Conservation (phyloP, 2,888 invertebrate genomes). For the Fragum sueziense region DNA sequence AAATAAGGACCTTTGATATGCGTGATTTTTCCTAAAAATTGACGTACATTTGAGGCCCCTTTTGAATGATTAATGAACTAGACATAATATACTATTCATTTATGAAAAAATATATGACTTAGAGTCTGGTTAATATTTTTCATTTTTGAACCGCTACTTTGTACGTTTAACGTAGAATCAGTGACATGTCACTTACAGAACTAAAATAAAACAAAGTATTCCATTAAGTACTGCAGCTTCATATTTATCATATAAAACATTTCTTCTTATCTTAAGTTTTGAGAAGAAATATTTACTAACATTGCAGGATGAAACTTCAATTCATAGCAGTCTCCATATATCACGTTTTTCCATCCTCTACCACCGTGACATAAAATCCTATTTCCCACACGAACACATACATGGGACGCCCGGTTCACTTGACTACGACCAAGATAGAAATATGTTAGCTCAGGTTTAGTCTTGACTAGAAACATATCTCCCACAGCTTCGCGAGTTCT, state of each 20-base stretch:
- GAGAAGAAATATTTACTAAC: not conserved
- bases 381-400: constrained; percentile 69
- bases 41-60: too few species aligned
- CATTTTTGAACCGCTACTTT: too few species aligned
- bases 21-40: too few species aligned
- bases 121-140: too few species aligned
- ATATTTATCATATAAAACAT: not conserved
- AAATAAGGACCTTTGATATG: too few species aligned
- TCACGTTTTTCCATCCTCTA: constrained; percentile 65
- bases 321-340: constrained; percentile 12
- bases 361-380: constrained; percentile 79
- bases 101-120: too few species aligned
- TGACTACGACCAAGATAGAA: constrained; percentile 68
- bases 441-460: constrained; percentile 67
- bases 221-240: too few species aligned
- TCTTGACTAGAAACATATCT: constrained; percentile 75
- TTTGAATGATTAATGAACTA: too few species aligned
- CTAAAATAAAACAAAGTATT: not conserved
- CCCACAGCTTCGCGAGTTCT: constrained; percentile 76
- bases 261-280: not conserved
- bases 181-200: not conserved
- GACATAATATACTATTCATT: too few species aligned
- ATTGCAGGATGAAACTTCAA: constrained; percentile 15
- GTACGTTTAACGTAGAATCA: too few species aligned
- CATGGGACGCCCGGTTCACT: constrained; percentile 77